A percentile compares a stretch with the other conserved stretches of the same genome.
Evolutionary conservation across 1,140 invertebrate species (phyloP).

Genomic region (Bombyx mori): ASM3026992v2 NC_085126.1:5854001-5854500

Average conservation of each 20-base stretch:
- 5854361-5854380: slow-evolving; percentile 62
- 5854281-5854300: slow-evolving; percentile 58
- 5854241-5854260: slow-evolving; percentile 33
- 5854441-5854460: slow-evolving; percentile 36
- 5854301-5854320: slow-evolving; percentile 58
- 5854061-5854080: neutral
- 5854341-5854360: slow-evolving; percentile 58
- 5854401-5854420: slow-evolving; percentile 64
- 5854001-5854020: slow-evolving; percentile 3
- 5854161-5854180: slow-evolving; percentile 57
- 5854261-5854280: slow-evolving; percentile 63
- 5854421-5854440: slow-evolving; percentile 47
- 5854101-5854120: slow-evolving; percentile 11
- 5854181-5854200: slow-evolving; percentile 49
- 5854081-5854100: neutral
- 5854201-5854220: slow-evolving; percentile 30
- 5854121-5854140: slow-evolving; percentile 59
- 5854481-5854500: slow-evolving; percentile 67
- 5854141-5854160: slow-evolving; percentile 41
- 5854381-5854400: slow-evolving; percentile 67
- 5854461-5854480: slow-evolving; percentile 60
- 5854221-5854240: slow-evolving; percentile 65
- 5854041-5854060: neutral
- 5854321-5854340: slow-evolving; percentile 53
- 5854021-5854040: neutral